Evolutionary conservation across 1,140 invertebrate species (phyloP), one percentile per base, ranked within the genome.

Genomic region (Trypoxylus dichotomus): DNA sequence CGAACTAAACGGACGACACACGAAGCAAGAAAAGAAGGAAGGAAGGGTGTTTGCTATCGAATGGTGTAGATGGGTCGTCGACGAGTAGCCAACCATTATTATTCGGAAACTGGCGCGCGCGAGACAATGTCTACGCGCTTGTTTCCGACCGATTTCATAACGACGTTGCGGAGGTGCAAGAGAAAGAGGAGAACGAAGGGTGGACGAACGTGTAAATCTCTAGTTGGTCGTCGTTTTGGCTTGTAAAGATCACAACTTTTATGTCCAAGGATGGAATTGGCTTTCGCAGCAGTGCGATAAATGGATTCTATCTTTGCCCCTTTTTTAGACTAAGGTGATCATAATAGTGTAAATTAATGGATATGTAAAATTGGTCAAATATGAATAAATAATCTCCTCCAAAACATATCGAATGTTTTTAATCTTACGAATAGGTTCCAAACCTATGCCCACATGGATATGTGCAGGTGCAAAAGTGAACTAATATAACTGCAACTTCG

Each of bases 11-110:
- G 60, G 60, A 68, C 60, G 60, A 68, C 60, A 68, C 60, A 68
- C 60, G 60, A 68, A 68, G 60, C 60, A 68, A 68, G 60, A 68
- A 68, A 68, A 68, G 60, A 68, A 68, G 60, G 60, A 68, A 68
- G 60, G 60, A 68, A 68, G 60, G 60, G 60, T 68, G 60, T 68
- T 68, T 68, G 21, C 21, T 68, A 68, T 68, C 60, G 60, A 68
- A 68, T 68, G 60, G 60, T 68, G 60, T 68, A 68, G 60, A 68
- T 68, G 60, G 60, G 60, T 24, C 60, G 60, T 68, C 60, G 60
- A 68, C 60, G 60, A 68, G 60, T 68, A 68, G 60, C 60, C 60
- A 13, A 68, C 60, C 60, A 68, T 68, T 68, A 68, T 68, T 68
- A 68, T 68, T 68, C 60, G 60, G 60, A 68, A 68, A 68, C 60